Evolutionary conservation across 2,113 vertebrate species (phyloP).

Genomic region (Lamprologus sp.): DNA sequence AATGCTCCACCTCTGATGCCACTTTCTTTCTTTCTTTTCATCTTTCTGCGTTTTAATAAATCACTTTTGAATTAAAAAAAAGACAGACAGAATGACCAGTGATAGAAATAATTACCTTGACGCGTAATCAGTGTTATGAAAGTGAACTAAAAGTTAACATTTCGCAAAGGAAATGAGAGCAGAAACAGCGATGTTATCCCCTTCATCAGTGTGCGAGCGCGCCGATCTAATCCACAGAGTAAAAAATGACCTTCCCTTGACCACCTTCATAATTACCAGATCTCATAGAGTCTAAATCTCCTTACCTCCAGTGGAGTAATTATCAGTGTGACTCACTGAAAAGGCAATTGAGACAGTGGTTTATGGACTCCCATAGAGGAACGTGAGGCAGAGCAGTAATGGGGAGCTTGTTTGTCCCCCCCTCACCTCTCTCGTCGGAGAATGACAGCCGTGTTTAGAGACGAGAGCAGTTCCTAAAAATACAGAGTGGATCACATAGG

Average conservation of each 20-base stretch:
- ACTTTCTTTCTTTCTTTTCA: background rate
- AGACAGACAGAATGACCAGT: background rate
- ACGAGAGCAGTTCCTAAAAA: slow-evolving; percentile 15
- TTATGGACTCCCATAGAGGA: slow-evolving; percentile 54
- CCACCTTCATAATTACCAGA: slow-evolving; percentile 64
- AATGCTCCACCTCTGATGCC: background rate
- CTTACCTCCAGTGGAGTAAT: slow-evolving; percentile 64
- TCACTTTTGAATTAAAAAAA: background rate
- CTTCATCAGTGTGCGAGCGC: slow-evolving; percentile 23
- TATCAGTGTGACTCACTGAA: slow-evolving; percentile 66
- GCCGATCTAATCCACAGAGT: slow-evolving; percentile 46
- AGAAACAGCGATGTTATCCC: slow-evolving; percentile 7
- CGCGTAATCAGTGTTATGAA: background rate
- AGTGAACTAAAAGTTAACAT: background rate
- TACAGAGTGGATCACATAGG: background rate
- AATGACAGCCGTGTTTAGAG: slow-evolving; percentile 34
- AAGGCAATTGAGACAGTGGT: slow-evolving; percentile 59
- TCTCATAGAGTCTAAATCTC: slow-evolving; percentile 60
- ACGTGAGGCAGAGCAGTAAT: slow-evolving; percentile 58
- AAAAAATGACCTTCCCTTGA: slow-evolving; percentile 66
- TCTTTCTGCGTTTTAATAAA: background rate
- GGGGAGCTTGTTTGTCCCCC: slow-evolving; percentile 45
- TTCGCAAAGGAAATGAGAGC: background rate
- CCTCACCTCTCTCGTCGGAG: slow-evolving; percentile 18
- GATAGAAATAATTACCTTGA: background rate